Base-by-base conservation (phyloP, 2,888 invertebrate species). In the Sialis fuliginosa region DNA sequence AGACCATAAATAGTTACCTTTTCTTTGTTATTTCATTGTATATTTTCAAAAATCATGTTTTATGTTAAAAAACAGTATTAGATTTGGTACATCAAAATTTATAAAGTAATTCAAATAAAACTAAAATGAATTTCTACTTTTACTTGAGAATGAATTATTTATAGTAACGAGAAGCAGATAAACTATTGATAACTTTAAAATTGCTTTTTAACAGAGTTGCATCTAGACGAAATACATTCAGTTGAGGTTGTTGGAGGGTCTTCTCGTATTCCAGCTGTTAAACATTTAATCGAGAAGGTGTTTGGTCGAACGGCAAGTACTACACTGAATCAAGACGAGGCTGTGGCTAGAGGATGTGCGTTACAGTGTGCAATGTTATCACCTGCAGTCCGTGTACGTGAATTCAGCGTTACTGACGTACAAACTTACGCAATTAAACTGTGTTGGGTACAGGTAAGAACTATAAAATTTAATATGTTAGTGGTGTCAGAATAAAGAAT, bases 231-330 rank as follows among this genome's bases (percentile, higher is more conserved):
- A 46, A 86, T 99, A 54, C 80, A 90, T 62, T 80, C 92, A 1
- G 91, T 99, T 32, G 98, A 99, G 68, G 78, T 98, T 55, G 90
- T 96, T 35, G 98, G 98, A 39, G 98, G 98, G 7, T 88, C 91
- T 1, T 85, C 87, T 45, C 79, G 98, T 56, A 84, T 98, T 56
- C 98, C 98, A 4, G 81, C 89, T 32, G 80, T 99, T 46, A 96
- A 96, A 65, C 73, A 75, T 49, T 66, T 93, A 48, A 87, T 98
- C 54, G 86, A 89, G 60, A 81, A 87, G 62, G 81, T 95, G 1
- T 87, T 86, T 61, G 79, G 81, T 48, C 87, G 88, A 59, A 73
- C 79, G 42, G 81, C 91, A 6, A 90, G 91, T 53, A 98, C 97
- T 30, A 97, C 98, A 22, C 69, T 99, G 49, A 99, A 99, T 66